Evolutionary conservation across 1,140 invertebrate genomes (phyloP), one percentile per base, ranked within the genome.

Genomic region (Lordiphosa stackelbergi): DNA sequence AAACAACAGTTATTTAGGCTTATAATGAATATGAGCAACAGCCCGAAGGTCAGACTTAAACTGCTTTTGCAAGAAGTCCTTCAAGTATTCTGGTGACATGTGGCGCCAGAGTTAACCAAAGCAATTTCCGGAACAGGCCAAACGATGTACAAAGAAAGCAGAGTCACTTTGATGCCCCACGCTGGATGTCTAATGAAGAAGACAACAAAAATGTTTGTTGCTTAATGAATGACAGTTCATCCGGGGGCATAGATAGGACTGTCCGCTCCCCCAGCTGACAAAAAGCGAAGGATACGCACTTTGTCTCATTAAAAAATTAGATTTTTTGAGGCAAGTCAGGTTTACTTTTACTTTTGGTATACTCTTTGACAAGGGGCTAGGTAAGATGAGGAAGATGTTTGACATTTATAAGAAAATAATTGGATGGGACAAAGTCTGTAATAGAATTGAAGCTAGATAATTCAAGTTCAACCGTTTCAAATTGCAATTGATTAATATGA

Each of bases 21-120:
- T 77, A 73, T 84, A 83, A 83, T 83, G 73, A 85, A 85, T 85
- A 85, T 85, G 81, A 85, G 81, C 77, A 85, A 75, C 69, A 53
- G 59, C 62, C 51, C 62, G 81, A 85, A 85, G 81, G 81, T 85
- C 81, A 79, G 19, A 31, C 28, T 31, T 31, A 31, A 31, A 31
- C 28, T 31, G 28, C 28, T 31, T 36, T 31, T 12, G 31, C 28
- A 37, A 48, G 60, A 69, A 78, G 69, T 79, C 69, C 69, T 62
- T 73, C 65, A 78, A 79, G 74, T 59, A 22, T 54, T 49, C 54
- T 37, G 54, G 24, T 49, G 66, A 81, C 75, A 72, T 83, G 65
- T 79, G 74, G 74, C 69, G 73, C 69, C 74, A 69, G 12, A 40
- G 24, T 49, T 58, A 72, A 73, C 51, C 69, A 63, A 73, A 73